Conservation (phyloP, 2,888 invertebrate genomes). For the Drosophila neonasuta region DNA sequence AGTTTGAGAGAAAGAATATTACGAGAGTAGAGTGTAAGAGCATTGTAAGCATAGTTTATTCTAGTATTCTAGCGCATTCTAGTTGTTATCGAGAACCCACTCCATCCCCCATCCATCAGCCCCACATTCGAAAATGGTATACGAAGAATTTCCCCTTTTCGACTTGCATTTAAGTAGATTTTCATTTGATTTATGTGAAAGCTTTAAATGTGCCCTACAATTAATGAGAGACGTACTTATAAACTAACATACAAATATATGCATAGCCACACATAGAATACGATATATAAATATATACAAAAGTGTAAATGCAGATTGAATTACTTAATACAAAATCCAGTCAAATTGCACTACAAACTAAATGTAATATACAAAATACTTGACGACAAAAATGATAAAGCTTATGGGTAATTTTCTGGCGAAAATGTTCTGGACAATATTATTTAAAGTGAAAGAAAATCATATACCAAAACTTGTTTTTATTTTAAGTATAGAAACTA, state of each 20-base stretch:
- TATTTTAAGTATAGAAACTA: no score
- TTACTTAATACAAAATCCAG: slow-evolving; percentile 21
- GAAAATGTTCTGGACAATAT: no score
- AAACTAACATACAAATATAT: slow-evolving; percentile 1
- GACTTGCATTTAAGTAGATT: slow-evolving; percentile 54
- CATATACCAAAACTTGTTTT: no score
- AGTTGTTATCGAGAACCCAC: slow-evolving; percentile 37
- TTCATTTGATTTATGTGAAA: slow-evolving; percentile 71
- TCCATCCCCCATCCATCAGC: slow-evolving; percentile 3
- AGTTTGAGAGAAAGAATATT: slow-evolving; percentile 47
- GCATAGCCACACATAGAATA: slow-evolving; percentile 6
- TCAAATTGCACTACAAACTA: slow-evolving; percentile 38
- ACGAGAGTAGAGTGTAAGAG: slow-evolving; percentile 46
- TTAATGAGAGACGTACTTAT: slow-evolving; percentile 41
- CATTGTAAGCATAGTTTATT: slow-evolving; percentile 18
- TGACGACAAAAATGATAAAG: neutral
- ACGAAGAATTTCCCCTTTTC: slow-evolving; percentile 25
- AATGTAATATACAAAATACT: slow-evolving; percentile 36
- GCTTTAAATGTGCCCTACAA: slow-evolving; percentile 81
- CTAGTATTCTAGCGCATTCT: slow-evolving; percentile 33
- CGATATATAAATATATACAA: slow-evolving; percentile 8
- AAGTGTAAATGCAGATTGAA: slow-evolving; percentile 19
- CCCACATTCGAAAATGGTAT: slow-evolving; percentile 25
- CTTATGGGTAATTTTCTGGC: no score
- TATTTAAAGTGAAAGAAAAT: no score